phyloP scores from a whole-genome alignment of 2,113 vertebrate species.

The Lagopus leucura region DNA sequence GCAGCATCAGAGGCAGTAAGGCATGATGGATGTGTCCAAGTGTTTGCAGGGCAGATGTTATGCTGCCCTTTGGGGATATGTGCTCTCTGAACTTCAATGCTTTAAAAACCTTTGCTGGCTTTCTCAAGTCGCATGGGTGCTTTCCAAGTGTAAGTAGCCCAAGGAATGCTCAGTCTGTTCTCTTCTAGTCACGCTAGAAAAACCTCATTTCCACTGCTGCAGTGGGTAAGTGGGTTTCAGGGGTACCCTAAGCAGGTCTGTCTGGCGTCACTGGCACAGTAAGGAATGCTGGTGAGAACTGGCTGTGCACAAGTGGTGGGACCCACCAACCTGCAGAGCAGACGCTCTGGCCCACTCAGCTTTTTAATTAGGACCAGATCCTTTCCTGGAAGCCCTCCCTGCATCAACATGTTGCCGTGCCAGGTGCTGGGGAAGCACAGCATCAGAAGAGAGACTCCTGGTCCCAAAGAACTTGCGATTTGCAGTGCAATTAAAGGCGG shows the following conservation, averaged over 20 bases:
- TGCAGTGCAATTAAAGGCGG: not conserved
- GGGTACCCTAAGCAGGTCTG: not conserved
- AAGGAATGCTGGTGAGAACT: not conserved
- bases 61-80: accelerated
- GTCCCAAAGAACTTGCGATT: not conserved
- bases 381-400: conserved; percentile 6
- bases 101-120: not conserved
- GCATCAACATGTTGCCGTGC: not conserved
- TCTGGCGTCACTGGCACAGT: accelerated
- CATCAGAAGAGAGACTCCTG: not conserved
- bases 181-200: not conserved
- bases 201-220: not conserved
- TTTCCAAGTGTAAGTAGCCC: not conserved
- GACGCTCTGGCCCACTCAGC: not conserved
- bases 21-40: not conserved
- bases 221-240: accelerated
- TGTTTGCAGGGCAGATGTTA: not conserved
- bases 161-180: not conserved
- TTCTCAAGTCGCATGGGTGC: not conserved
- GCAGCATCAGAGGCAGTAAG: not conserved
- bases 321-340: not conserved
- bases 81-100: not conserved
- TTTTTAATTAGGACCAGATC: conserved; percentile 3
- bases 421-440: conserved; percentile 15
- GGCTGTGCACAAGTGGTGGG: not conserved